Percentiles rank a stretch among this genome's conserved stretches.
Evolutionary conservation across 2,888 invertebrate species (phyloP).

Genomic region (Leistus spinibarbis): DNA sequence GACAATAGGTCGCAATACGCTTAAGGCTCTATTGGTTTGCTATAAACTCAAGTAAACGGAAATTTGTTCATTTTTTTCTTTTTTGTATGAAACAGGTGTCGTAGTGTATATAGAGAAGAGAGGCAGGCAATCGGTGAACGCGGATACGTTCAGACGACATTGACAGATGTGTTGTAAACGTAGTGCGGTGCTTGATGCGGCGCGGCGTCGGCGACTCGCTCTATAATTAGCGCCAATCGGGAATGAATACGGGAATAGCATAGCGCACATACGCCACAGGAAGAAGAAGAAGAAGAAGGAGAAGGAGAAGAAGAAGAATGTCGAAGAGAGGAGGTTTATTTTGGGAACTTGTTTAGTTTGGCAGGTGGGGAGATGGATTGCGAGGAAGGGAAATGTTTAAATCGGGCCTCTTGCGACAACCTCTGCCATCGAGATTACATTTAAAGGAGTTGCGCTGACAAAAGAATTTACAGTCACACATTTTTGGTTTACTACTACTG

Average conservation of each 20-base stretch:
- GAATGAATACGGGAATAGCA: not conserved
- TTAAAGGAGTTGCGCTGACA: no score
- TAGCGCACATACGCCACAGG: not conserved
- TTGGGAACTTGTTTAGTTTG: conserved; percentile 37
- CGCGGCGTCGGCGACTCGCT: not conserved
- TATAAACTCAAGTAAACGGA: not conserved
- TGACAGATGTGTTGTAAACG: conserved; percentile 23
- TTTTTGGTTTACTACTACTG: no score
- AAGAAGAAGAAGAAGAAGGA: no score
- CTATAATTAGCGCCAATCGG: conserved; percentile 31
- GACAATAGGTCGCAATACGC: no score
- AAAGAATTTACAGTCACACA: no score
- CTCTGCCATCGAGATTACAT: no score
- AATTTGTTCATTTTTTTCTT: not conserved
- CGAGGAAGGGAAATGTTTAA: conserved; percentile 33
- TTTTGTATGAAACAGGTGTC: not conserved
- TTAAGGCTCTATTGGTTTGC: not conserved
- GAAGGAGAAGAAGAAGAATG: not conserved
- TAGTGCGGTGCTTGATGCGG: not conserved
- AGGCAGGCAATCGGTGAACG: not conserved
- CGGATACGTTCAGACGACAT: conserved; percentile 33
- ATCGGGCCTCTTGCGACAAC: conserved; percentile 22
- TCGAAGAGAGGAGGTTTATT: conserved; percentile 17
- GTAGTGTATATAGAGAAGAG: not conserved
- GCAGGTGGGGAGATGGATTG: conserved; percentile 38